A percentile compares a stretch with the other conserved stretches of the same genome.
Evolutionary conservation across 2,888 invertebrate genomes (phyloP).

Genomic region (Oxystoma pomonae): DNA sequence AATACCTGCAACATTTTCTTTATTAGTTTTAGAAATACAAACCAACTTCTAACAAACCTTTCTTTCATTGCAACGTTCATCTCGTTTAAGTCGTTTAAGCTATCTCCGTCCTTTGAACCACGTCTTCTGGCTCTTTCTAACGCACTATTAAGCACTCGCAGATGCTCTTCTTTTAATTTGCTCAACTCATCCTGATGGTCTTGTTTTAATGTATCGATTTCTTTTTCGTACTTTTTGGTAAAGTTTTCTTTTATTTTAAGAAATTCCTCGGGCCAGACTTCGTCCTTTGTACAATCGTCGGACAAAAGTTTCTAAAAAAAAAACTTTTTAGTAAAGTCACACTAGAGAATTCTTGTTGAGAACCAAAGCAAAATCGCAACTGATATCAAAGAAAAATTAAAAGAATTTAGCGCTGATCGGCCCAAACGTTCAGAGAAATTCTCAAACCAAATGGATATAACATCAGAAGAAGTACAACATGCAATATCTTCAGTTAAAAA

Average conservation of each 20-base stretch:
- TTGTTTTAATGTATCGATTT: conserved; percentile 55
- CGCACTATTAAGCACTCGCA: conserved; percentile 39
- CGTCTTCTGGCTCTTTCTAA: conserved; percentile 40
- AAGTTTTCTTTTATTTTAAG: conserved; percentile 69
- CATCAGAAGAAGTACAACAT: no score
- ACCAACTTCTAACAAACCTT: no score
- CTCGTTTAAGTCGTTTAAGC: conserved; percentile 52
- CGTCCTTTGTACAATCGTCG: conserved; percentile 60
- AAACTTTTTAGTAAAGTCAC: no score
- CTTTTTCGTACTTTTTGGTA: conserved; percentile 60
- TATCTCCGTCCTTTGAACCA: conserved; percentile 41
- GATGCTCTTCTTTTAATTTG: conserved; percentile 41
- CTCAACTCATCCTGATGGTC: conserved; percentile 61
- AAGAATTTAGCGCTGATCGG: no score
- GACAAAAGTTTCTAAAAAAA: conserved; percentile 62
- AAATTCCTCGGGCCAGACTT: conserved; percentile 74
- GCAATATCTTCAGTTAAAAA: no score
- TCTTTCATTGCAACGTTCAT: conserved; percentile 56
- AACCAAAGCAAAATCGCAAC: no score
- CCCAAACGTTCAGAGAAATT: no score
- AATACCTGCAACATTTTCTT: no score
- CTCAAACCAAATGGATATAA: no score
- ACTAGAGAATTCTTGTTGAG: no score
- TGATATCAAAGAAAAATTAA: no score
- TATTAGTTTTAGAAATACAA: no score